Conservation (phyloP, 2,888 invertebrate species). For the Coenonympha arcania region DNA sequence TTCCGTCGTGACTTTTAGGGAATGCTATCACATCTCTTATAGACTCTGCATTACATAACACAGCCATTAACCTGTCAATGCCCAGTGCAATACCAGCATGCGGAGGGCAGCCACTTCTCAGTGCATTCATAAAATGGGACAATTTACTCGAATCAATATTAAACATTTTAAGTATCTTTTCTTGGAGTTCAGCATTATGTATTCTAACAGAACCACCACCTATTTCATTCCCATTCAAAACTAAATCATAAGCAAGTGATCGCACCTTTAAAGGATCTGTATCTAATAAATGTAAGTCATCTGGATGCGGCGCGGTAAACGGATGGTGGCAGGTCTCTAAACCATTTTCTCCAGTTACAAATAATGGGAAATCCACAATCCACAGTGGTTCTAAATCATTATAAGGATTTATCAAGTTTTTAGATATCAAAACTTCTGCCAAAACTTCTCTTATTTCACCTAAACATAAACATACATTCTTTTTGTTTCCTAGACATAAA, state of each 20-base stretch:
- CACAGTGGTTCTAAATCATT: conserved; percentile 78
- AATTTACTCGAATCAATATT: conserved; percentile 79
- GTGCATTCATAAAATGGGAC: conserved; percentile 89
- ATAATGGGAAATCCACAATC: conserved; percentile 96
- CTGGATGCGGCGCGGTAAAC: conserved; percentile 94
- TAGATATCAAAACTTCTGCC: conserved; percentile 71
- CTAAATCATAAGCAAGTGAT: conserved; percentile 92
- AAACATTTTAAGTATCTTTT: conserved; percentile 83
- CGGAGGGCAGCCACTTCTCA: conserved; percentile 95
- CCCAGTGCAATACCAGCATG: conserved; percentile 98
- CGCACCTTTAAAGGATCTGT: conserved; percentile 79
- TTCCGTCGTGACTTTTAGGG: conserved; percentile 94
- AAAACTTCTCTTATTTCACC: conserved; percentile 79
- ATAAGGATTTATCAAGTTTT: conserved; percentile 57
- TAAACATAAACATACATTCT: conserved; percentile 62
- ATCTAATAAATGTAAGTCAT: conserved; percentile 81
- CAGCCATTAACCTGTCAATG: conserved; percentile 87
- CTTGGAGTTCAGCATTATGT: conserved; percentile 86
- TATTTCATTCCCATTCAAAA: conserved; percentile 95
- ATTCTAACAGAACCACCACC: conserved; percentile 98
- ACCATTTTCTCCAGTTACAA: conserved; percentile 77
- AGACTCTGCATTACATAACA: conserved; percentile 82
- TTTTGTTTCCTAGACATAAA: conserved; percentile 60
- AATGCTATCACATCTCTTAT: conserved; percentile 99
- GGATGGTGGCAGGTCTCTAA: conserved; percentile 95